These are phyloP conservation scores for Halichoerus grypus DNA, from an alignment of 2,113 vertebrate species.

Conservation along the genomic window DNA sequence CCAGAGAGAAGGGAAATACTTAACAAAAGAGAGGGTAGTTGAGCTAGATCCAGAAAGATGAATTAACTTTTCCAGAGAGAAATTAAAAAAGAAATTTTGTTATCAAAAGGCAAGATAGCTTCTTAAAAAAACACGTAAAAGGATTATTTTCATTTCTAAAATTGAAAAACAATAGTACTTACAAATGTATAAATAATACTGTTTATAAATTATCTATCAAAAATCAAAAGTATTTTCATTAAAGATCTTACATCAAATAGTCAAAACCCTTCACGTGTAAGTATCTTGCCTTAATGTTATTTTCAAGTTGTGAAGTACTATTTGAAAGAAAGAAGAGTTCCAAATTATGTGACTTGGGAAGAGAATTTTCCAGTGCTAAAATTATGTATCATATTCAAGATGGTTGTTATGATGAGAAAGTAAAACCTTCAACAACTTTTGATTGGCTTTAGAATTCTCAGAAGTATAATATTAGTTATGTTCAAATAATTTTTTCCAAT, in stretches of 20 bases:
- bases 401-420: neutral
- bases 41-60: neutral
- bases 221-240: neutral
- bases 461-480: neutral
- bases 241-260: neutral
- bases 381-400: neutral
- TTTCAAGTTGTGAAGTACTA: neutral
- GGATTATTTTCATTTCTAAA: neutral
- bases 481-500: neutral
- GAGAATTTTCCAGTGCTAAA: neutral
- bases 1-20: neutral
- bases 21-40: neutral
- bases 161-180: neutral
- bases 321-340: constrained; percentile 4
- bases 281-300: neutral
- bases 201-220: neutral
- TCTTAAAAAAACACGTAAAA: neutral
- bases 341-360: neutral
- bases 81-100: neutral
- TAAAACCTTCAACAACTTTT: neutral
- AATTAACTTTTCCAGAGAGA: neutral
- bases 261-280: neutral
- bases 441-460: neutral
- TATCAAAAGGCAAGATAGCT: neutral
- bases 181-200: neutral